Conservation (phyloP, 2,888 invertebrate species). For the Dryocosmus kuriphilus region DNA sequence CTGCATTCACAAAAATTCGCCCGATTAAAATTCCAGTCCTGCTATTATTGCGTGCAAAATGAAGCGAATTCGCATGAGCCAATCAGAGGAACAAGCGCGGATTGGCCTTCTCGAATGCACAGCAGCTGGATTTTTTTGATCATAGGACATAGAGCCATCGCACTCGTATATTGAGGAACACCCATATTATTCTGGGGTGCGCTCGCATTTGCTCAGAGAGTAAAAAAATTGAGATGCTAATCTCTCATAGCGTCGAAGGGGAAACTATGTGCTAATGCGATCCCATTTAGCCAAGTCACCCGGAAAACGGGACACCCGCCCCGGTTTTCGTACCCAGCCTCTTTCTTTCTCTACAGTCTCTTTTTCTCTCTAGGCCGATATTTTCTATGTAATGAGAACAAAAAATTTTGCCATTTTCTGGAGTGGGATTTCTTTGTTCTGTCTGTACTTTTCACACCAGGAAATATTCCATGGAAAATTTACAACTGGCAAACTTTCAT, state of each 20-base stretch:
- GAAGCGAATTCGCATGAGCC: slow-evolving; percentile 17
- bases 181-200: slow-evolving; percentile 30
- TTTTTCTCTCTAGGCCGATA: slow-evolving; percentile 1
- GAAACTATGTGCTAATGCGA: slow-evolving; percentile 57
- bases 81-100: slow-evolving; percentile 31
- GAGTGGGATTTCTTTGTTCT: neutral
- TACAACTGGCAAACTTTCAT: too few relatives aligned
- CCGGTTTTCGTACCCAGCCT: slow-evolving; percentile 60
- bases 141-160: slow-evolving; percentile 3
- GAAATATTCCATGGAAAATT: neutral
- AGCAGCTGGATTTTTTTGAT: slow-evolving; percentile 30
- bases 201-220: slow-evolving; percentile 41
- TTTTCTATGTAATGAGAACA: neutral
- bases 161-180: slow-evolving; percentile 32
- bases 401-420: neutral
- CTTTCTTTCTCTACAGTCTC: slow-evolving; percentile 40
- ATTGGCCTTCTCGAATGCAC: slow-evolving; percentile 28
- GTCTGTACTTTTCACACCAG: neutral
- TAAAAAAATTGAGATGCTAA: slow-evolving; percentile 73
- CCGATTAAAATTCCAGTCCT: slow-evolving; percentile 4
- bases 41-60: slow-evolving; percentile 16
- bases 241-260: slow-evolving; percentile 70
- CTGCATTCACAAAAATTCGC: slow-evolving; percentile 27
- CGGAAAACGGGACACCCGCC: slow-evolving; percentile 76
- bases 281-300: slow-evolving; percentile 72